These are phyloP conservation scores for Paragorgia papillata DNA, from an alignment of 92 coral and sea anemone genomes.

Conservation along the genomic window DNA sequence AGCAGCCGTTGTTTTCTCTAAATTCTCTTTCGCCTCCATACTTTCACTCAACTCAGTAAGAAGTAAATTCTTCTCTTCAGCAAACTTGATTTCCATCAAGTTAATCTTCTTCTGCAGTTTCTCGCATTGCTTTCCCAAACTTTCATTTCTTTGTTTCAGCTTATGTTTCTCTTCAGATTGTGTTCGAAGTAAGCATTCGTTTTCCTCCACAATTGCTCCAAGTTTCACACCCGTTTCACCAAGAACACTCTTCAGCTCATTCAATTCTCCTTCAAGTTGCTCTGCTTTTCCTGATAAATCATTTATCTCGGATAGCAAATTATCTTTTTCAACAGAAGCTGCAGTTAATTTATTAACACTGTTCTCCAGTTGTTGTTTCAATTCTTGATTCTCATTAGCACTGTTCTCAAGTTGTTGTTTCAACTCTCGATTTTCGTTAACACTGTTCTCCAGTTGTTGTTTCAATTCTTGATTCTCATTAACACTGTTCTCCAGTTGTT, in stretches of 20 bases:
- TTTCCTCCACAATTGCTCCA: constrained; percentile 55
- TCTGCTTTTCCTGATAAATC: constrained; percentile 62
- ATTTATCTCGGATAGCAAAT: constrained; percentile 68
- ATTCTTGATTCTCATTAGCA: neutral
- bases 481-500: neutral
- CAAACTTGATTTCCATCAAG: constrained; percentile 10
- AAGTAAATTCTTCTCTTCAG: constrained; percentile 33
- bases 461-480: neutral
- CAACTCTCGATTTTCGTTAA: neutral
- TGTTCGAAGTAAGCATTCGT: constrained; percentile 60
- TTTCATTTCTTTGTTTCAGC: neutral
- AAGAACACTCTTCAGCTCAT: constrained; percentile 63
- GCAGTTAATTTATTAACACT: neutral
- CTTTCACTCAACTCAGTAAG: constrained; percentile 38
- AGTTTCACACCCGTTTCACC: neutral
- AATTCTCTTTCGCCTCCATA: constrained; percentile 19
- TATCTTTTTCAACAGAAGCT: constrained; percentile 45
- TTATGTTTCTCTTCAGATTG: constrained; percentile 61
- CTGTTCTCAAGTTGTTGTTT: neutral
- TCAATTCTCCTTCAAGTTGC: constrained; percentile 58
- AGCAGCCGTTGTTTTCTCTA: constrained; percentile 1
- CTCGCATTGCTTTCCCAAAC: neutral
- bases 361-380: neutral
- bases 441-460: neutral
- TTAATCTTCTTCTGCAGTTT: neutral